These are phyloP conservation scores for Canis aureus DNA, from an alignment of 2,113 vertebrate species.

Conservation along the genomic window DNA sequence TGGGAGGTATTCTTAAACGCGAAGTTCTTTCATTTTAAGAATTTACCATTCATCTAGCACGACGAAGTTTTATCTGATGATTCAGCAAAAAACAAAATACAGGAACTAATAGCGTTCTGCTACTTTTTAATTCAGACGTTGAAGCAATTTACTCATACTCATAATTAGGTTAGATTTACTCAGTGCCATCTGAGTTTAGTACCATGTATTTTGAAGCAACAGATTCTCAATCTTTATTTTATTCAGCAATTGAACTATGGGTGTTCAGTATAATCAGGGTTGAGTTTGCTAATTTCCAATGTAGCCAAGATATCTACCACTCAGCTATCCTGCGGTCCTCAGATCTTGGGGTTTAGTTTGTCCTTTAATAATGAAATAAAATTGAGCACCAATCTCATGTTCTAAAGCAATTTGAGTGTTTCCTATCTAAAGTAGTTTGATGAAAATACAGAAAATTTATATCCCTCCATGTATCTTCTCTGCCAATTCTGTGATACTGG, in stretches of 20 bases:
- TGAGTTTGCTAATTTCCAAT: not conserved
- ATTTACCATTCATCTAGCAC: not conserved
- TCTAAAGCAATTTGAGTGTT: not conserved
- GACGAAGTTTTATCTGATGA: not conserved
- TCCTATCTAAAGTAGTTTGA: not conserved
- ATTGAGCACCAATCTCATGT: not conserved
- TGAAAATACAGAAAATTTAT: not conserved
- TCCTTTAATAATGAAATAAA: slow-evolving; percentile 8
- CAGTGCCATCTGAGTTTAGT: not conserved
- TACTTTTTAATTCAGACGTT: not conserved
- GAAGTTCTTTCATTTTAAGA: not conserved
- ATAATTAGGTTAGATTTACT: not conserved
- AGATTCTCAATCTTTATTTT: not conserved
- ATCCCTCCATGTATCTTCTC: not conserved
- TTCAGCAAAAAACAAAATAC: not conserved
- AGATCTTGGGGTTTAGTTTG: not conserved
- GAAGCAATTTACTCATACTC: not conserved
- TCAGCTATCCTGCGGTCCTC: not conserved
- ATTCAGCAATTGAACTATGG: not conserved
- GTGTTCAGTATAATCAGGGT: not conserved
- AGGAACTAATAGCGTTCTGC: not conserved
- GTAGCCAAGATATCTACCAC: not conserved
- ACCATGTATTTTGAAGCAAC: not conserved
- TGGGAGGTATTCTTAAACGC: not conserved
- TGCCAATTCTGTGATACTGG: not conserved